Conservation (phyloP, 2,888 invertebrate species). For the Drosophila eohydei region DNA sequence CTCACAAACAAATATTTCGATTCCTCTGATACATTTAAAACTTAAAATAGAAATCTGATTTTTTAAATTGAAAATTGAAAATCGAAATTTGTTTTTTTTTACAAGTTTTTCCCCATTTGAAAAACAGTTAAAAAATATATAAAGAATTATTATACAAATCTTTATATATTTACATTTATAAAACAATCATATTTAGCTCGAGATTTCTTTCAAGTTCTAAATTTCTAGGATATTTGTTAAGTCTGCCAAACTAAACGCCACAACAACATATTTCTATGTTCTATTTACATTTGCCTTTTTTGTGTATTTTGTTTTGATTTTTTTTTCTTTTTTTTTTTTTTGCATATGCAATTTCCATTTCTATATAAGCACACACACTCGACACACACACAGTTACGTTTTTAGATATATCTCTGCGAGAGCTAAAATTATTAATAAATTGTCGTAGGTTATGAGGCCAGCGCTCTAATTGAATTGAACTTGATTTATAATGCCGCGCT, state of each 20-base stretch:
- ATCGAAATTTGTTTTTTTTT: too few relatives aligned
- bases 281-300: conserved; percentile 32
- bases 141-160: too few relatives aligned
- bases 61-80: too few relatives aligned
- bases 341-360: conserved; percentile 58
- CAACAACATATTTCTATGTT: conserved; percentile 13
- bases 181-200: background rate
- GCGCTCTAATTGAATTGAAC: conserved; percentile 76
- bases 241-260: background rate
- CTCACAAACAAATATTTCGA: too few relatives aligned
- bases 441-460: conserved; percentile 77
- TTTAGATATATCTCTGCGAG: conserved; percentile 13
- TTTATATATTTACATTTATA: background rate
- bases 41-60: too few relatives aligned
- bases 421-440: conserved; percentile 70
- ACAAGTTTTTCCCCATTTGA: too few relatives aligned
- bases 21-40: too few relatives aligned
- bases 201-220: background rate
- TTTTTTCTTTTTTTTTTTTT: background rate
- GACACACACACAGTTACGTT: conserved; percentile 5
- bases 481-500: conserved; percentile 68
- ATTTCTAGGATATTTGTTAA: background rate
- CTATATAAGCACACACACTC: conserved; percentile 22
- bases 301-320: background rate
- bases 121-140: too few relatives aligned